Base-by-base conservation (phyloP, 1,140 invertebrate genomes). In the Drosophila cardini region DNA sequence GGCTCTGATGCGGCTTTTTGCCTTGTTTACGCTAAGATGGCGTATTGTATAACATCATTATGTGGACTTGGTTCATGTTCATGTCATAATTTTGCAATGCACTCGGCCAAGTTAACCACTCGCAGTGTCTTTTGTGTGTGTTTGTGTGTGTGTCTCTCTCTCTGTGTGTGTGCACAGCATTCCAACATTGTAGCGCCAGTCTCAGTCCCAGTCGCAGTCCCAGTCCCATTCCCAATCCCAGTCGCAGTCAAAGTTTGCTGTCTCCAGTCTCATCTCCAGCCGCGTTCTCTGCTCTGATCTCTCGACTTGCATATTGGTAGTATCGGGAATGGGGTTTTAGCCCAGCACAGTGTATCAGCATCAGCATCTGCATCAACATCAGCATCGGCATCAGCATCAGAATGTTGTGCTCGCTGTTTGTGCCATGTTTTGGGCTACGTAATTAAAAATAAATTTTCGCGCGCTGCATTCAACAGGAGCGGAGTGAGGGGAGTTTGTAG, bases 21-120 rank as follows among this genome's bases (percentile, higher is more conserved):
- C 75, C 81, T 76, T 90, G 78, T 90, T 90, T 85, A 76, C 64
- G 81, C 78, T 90, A 85, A 81, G 87, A 90, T 90, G 87, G 82
- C 78, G 87, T 90, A 90, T 90, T 90, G 87, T 87, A 90, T 90
- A 90, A 90, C 87, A 90, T 90, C 87, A 90, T 90, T 90, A 90
- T 90, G 87, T 84, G 80, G 78, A 87, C 81, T 90, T 75, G 87
- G 87, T 90, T 90, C 87, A 90, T 90, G 87, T 90, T 90, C 87
- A 90, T 90, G 87, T 90, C 87, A 90, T 90, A 90, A 90, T 90
- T 90, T 90, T 90, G 77, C 80, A 58, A 63, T 78, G 68, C 67
- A 61, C 78, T 61, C 69, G 58, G 62, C 56, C 50, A 52, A 77
- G 58, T 77, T 55, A 46, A 60, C 64, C 73, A 69, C 48, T 40